Evolutionary conservation across 1,140 invertebrate genomes (phyloP), one percentile per base, ranked within the genome.

Genomic region (Anoplophora glabripennis): DNA sequence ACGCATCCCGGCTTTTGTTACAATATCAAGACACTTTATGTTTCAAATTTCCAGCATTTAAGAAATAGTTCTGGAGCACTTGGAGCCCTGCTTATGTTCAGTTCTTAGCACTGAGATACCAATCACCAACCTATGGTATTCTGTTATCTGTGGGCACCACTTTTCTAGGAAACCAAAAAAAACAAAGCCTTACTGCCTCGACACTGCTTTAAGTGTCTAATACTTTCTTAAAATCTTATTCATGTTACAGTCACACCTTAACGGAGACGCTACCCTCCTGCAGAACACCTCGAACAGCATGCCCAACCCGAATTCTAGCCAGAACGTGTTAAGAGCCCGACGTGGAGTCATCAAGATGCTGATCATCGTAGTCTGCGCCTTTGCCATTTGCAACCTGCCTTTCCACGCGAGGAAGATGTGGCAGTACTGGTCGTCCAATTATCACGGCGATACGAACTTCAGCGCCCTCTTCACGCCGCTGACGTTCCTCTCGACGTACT

Each of bases 371-470:
- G 87, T 93, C 9, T 88, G 93, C 7, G 87, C 88, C 45, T 94
- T 94, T 73, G 89, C 89, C 2, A 62, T 92, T 9, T 93, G 90
- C 77, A 92, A 93, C 74, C 75, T 93, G 17, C 91, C 91, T 0
- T 88, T 89, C 75, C 91, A 93, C 77, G 86, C 87, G 0, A 80
- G 90, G 9, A 90, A 92, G 71, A 84, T 92, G 76, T 90, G 90
- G 85, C 86, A 89, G 67, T 81, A 85, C 64, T 85, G 81, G 82
- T 75, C 71, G 15, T 38, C 64, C 2, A 59, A 59, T 34, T 74
- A 75, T 57, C 63, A 68, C 8, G 73, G 70, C n/a, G 59, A 67
- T 33, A 65, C 70, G 7, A 69, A 71, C 45, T 86, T 89, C 68
- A 88, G 86, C 69, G 83, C 86, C 11, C 76, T 92, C 1, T 79